These are phyloP conservation scores for Amiota minor DNA, from an alignment of 2,888 invertebrate species.

Conservation along the genomic window DNA sequence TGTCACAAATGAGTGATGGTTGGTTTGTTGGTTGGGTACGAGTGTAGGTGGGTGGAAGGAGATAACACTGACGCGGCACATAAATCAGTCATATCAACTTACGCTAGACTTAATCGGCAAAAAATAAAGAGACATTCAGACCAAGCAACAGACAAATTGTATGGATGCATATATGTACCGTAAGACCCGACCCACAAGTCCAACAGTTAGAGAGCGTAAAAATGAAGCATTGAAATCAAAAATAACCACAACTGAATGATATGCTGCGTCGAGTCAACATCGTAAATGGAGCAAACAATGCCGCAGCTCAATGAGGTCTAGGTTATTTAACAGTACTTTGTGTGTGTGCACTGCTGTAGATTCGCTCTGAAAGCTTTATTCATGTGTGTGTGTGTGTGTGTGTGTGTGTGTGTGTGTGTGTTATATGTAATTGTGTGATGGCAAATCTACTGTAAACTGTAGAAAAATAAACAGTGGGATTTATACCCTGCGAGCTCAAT, in stretches of 20 bases:
- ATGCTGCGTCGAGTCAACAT: background rate
- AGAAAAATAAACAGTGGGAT: background rate
- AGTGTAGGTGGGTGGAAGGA: too few species aligned
- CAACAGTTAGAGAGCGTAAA: background rate
- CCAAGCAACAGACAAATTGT: background rate
- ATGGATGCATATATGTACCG: too few species aligned
- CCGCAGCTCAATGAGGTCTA: constrained; percentile 14
- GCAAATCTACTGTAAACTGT: background rate
- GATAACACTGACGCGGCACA: background rate
- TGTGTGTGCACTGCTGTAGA: too few species aligned
- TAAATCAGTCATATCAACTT: constrained; percentile 18
- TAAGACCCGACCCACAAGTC: too few species aligned
- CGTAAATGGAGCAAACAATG: constrained; percentile 24
- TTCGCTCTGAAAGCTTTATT: too few species aligned
- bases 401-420: too few species aligned
- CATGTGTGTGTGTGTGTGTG: background rate
- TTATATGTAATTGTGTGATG: background rate
- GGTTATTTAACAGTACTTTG: background rate
- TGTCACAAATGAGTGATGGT: background rate
- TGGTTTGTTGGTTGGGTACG: too few species aligned
- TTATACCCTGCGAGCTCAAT: too few species aligned
- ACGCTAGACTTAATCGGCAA: constrained; percentile 4
- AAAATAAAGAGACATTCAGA: background rate
- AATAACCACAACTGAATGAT: background rate
- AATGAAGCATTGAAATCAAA: background rate